Base-by-base conservation (phyloP, 1,140 invertebrate species). In the Vanessa tameamea region DNA sequence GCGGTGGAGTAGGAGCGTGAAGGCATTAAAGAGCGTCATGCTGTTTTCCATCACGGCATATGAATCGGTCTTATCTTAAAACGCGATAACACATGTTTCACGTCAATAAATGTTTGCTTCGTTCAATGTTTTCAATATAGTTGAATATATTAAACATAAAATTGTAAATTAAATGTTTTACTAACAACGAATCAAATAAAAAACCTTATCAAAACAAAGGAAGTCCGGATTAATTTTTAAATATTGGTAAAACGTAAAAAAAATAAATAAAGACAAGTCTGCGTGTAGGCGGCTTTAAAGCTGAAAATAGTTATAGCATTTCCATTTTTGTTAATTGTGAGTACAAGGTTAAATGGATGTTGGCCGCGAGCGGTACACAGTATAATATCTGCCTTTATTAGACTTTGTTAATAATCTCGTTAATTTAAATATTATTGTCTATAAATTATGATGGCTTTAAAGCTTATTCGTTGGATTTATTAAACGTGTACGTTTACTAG, bases 351-450 rank as follows among this genome's bases (percentile, higher is more conserved):
- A 67, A 80, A 77, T 76, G 71, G 66, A 67, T 73, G 77, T 81
- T 81, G 55, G 78, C 79, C 75, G 72, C 66, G 78, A 85, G 82
- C 83, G 72, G 57, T 82, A 83, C 81, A 81, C 63, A 31, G 78
- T 59, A 79, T 64, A 48, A 69, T 69, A 63, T 50, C 43, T 12
- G 31, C 47, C 37, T 72, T 65, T 72, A 72, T 48, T 72, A 72
- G 63, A 47, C 31, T 65, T 65, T 31, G 59, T 65, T 55, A 65
- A 65, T 65, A 65, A 72, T 57, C 16, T 65, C 37, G 50, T 65
- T 65, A 72, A 57, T 31, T 51, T 72, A 55, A 65, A 65, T 65
- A 65, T 64, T 64, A 65, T 55, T 64, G 59, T 65, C 63, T 65
- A 72, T 72, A 57, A 72, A 72, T 65, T 65, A 65, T 37, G 50